Evolutionary conservation across 1,140 invertebrate genomes (phyloP), one percentile per base, ranked within the genome.

Genomic region (Anastatus disparis): DNA sequence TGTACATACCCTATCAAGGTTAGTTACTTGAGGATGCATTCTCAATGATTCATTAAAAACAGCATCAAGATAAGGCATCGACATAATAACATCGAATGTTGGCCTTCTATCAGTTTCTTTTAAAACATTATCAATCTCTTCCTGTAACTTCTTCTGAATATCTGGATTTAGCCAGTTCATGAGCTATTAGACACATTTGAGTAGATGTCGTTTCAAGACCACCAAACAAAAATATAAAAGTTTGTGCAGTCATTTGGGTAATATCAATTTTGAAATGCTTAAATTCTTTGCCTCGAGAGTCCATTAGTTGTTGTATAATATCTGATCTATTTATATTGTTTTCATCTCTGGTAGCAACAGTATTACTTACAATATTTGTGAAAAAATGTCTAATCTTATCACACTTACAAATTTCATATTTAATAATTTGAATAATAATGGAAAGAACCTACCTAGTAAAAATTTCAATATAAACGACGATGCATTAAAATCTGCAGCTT

Each of bases 121-220:
- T 17, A 77, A 48, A 24, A 82, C 73, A 35, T 80, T 72, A 17
- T 87, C 79, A 20, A 93, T 87, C 81, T 92, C 91, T 52, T 87
- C 80, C 56, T 84, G 85, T 2, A 93, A 74, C 74, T 83, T 87
- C 17, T 87, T 79, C 74, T 92, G 91, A 20, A 89, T 79, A 20
- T 90, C 87, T 22, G 86, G 86, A 82, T 91, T 84, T 79, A 17
- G 89, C 88, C 9, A 93, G 75, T 35, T 87, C 82, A 52, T 89
- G 88, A 0, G 85, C 72, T 0, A 82, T 74, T 64, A 88, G 88
- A 31, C 85, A 82, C 63, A 92, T 79, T 0, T 87, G 75, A 15
- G 84, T 84, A 0, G 90, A 86, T 0, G 89, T 87, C 0, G 91
- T 91, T 48, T 92, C 90, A 62, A 89, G 92, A 0, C 72, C 76